Percentiles rank a stretch among this genome's conserved stretches.
phyloP scores from a whole-genome alignment of 2,797 vertebrate genomes.

The Morus bassanus region DNA sequence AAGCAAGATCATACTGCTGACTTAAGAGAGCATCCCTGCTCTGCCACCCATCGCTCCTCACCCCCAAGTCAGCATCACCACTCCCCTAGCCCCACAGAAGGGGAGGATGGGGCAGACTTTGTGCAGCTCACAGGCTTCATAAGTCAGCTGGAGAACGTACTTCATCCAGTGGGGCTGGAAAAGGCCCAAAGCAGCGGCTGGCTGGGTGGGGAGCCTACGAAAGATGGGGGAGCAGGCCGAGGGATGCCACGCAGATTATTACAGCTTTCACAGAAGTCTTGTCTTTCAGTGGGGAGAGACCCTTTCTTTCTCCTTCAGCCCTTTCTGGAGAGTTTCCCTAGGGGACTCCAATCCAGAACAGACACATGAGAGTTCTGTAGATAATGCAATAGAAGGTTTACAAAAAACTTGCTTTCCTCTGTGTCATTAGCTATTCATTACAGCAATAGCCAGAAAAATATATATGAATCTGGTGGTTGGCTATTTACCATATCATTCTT shows the following conservation, averaged over 20 bases:
- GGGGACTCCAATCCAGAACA: not conserved
- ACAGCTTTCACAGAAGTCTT: not conserved
- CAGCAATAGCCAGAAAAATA: not conserved
- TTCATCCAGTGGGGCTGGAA: not conserved
- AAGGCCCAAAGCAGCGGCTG: not conserved
- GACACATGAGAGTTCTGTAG: not conserved
- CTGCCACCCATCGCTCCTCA: not conserved
- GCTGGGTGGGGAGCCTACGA: not conserved
- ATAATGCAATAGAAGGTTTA: not conserved
- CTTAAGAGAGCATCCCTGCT: not conserved
- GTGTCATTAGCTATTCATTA: not conserved
- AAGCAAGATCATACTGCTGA: not conserved
- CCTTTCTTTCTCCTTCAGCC: not conserved
- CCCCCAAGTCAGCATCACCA: not conserved
- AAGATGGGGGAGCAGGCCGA: not conserved
- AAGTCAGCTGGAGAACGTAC: not conserved
- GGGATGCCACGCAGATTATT: too few species aligned
- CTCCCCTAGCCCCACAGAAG: too few species aligned
- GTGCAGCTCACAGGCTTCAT: not conserved
- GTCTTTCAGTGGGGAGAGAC: not conserved
- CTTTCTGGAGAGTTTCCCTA: not conserved
- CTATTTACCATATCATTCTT: constrained; percentile 35
- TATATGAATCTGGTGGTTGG: not conserved
- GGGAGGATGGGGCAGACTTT: not conserved
- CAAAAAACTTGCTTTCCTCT: not conserved